Conservation (phyloP, 2,888 invertebrate genomes). For the Octodonta nipae region DNA sequence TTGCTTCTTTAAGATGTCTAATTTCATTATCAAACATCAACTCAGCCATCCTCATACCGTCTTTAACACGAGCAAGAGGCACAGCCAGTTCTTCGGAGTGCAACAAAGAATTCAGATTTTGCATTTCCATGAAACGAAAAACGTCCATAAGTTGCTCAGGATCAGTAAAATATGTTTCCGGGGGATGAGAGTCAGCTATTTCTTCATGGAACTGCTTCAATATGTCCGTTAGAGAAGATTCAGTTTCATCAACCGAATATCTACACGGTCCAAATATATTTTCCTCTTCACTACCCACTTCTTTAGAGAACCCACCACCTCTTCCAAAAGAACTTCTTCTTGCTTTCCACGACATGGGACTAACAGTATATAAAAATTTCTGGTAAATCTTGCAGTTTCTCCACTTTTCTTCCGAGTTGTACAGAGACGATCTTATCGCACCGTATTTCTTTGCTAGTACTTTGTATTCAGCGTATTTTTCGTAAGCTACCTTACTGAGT, state of each 20-base stretch:
- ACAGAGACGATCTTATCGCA: conserved; percentile 35
- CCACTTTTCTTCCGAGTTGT: conserved; percentile 50
- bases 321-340: conserved; percentile 31
- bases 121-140: conserved; percentile 47
- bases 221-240: conserved; percentile 27
- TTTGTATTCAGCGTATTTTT: conserved; percentile 36
- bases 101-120: conserved; percentile 48
- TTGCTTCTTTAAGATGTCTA: conserved; percentile 30
- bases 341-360: conserved; percentile 45
- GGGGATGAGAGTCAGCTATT: conserved; percentile 33
- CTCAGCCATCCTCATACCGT: conserved; percentile 37
- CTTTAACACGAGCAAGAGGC: conserved; percentile 38
- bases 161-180: conserved; percentile 44
- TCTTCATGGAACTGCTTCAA: conserved; percentile 41
- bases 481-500: conserved; percentile 34
- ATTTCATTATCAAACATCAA: conserved; percentile 32
- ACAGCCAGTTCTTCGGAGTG: conserved; percentile 45
- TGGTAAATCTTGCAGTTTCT: conserved; percentile 50
- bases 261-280: conserved; percentile 24
- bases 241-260: conserved; percentile 16
- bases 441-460: conserved; percentile 34
- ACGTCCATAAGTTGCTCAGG: conserved; percentile 43
- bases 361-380: conserved; percentile 52
- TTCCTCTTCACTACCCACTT: conserved; percentile 11
- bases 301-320: no score